Evolutionary conservation across 1,140 invertebrate genomes (phyloP), one percentile per base, ranked within the genome.

Genomic region (Apocrypta bakeri): DNA sequence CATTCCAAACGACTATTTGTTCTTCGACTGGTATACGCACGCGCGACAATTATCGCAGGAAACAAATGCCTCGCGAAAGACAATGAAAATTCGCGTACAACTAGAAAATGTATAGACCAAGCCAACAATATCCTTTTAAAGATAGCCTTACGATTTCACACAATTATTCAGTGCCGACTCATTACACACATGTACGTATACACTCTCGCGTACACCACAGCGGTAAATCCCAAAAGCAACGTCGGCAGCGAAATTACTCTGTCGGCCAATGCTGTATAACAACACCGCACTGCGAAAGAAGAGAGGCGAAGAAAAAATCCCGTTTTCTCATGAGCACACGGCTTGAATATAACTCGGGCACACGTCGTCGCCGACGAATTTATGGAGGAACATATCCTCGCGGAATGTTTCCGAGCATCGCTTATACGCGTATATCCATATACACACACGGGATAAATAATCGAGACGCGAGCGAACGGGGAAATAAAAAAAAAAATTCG

Each of bases 221-320:
- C 73, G 73, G 73, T 81, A 76, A 81, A 81, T 81, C 80, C 73
- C 25, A 37, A 75, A 40, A 40, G 29, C 61, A n/a, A 25, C 66
- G 27, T 4, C 27, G 66, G 27, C 27, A 2, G 71, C 37, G 24
- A 17, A 73, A 73, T 48, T 33, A 27, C 25, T 31, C 8, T 1
- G 66, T 42, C 40, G 11, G 4, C 11, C 40, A 9, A 37, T 42
- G 40, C 7, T 12, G 40, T 42, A 42, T 14, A 42, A 37, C 11
- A 42, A 42, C 40, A n/a, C n/a, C n/a, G n/a, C n/a, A n/a, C n/a
- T n/a, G n/a, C n/a, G n/a, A n/a, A n/a, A n/a, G n/a, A n/a, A n/a
- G 33, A 37, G 33, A 37, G 33, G 3, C 9, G 33, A 37, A 2
- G 9, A 37, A 37, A 37, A 37, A 37, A 37, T 9, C 33, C 3